Evolutionary conservation across 2,888 invertebrate genomes (phyloP).

Genomic region (Apamea sordens): DNA sequence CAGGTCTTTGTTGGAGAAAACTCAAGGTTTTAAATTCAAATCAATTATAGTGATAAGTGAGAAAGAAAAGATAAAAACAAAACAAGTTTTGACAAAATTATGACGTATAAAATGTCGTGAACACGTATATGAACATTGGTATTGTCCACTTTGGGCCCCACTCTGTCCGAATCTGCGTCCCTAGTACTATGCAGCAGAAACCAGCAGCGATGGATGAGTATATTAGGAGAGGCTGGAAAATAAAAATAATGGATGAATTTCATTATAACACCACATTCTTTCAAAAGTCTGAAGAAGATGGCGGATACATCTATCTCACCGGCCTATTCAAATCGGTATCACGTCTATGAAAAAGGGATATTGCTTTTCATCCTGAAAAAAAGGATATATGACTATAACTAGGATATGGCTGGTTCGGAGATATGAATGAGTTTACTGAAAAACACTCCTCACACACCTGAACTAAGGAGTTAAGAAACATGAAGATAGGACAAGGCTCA

Average conservation of each 20-base stretch:
- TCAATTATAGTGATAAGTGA: not conserved
- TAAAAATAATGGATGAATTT: not conserved
- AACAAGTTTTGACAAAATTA: no score
- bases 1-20: not conserved
- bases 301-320: not conserved
- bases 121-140: slow-evolving; percentile 74
- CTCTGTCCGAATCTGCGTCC: slow-evolving; percentile 76
- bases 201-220: slow-evolving; percentile 72
- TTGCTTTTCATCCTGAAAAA: not conserved
- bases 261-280: not conserved
- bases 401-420: no score
- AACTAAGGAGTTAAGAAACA: no score
- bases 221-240: slow-evolving; percentile 76
- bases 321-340: not conserved
- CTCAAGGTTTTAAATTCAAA: not conserved
- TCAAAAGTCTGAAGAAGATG: not conserved
- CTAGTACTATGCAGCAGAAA: slow-evolving; percentile 73
- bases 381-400: no score
- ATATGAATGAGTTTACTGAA: no score
- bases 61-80: accelerated
- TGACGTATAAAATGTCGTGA: slow-evolving; percentile 68
- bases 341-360: not conserved
- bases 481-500: no score
- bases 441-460: no score
- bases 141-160: slow-evolving; percentile 80